phyloP scores from a whole-genome alignment of 2,797 vertebrate genomes.

The Cyprinodon diabolis region DNA sequence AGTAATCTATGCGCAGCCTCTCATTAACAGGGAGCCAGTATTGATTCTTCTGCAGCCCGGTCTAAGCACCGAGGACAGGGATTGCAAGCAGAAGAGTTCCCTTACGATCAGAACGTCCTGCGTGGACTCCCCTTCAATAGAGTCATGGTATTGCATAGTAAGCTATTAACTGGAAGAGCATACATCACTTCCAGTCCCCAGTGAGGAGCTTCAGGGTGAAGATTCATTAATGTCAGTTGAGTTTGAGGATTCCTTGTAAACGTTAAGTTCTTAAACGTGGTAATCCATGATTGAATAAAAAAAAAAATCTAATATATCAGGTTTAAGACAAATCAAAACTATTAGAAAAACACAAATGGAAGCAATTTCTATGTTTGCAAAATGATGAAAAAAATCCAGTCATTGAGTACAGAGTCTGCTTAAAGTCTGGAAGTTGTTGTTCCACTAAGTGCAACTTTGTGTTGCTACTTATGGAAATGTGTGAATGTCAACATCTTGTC shows the following conservation, averaged over 20 bases:
- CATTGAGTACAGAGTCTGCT: too few relatives aligned
- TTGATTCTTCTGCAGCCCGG: conserved; percentile 3
- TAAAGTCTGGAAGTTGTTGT: too few relatives aligned
- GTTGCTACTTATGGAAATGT: too few relatives aligned
- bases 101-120: conserved; percentile 7
- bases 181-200: conserved; percentile 8
- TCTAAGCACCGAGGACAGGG: background rate
- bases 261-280: background rate
- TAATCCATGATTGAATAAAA: background rate
- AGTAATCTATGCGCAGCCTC: background rate
- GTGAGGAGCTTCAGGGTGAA: background rate
- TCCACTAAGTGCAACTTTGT: too few relatives aligned
- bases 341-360: background rate
- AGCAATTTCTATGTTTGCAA: too few relatives aligned
- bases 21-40: conserved; percentile 1
- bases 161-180: conserved; percentile 7
- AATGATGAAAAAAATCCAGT: too few relatives aligned
- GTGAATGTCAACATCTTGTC: too few relatives aligned
- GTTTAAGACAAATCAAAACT: conserved; percentile 4
- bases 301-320: background rate
- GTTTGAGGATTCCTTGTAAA: background rate
- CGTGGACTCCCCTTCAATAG: background rate
- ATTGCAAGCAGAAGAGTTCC: conserved; percentile 14
- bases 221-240: conserved; percentile 7
- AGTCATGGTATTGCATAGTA: conserved; percentile 17